These are phyloP conservation scores for Drosophila parabipectinata DNA, from an alignment of 1,140 invertebrate species.

Conservation along the genomic window DNA sequence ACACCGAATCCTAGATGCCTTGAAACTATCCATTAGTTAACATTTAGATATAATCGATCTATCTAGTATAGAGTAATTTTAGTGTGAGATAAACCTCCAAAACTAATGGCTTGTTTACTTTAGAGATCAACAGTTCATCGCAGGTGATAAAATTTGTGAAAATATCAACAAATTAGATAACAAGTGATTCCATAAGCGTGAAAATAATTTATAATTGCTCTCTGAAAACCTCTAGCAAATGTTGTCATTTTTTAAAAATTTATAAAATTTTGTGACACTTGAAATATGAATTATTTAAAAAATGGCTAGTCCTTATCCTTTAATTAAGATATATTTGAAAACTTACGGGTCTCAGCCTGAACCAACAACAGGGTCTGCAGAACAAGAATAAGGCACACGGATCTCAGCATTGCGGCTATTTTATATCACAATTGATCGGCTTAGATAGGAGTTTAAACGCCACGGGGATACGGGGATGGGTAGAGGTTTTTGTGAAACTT, in stretches of 20 bases:
- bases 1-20: neutral
- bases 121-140: slow-evolving; percentile 2
- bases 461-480: neutral
- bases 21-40: neutral
- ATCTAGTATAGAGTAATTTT: neutral
- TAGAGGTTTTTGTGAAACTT: slow-evolving; percentile 4
- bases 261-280: no score
- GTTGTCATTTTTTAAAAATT: no score
- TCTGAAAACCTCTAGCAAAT: neutral
- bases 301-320: no score
- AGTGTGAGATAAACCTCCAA: neutral
- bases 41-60: neutral
- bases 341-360: slow-evolving; percentile 65
- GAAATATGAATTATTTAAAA: no score
- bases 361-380: slow-evolving; percentile 39
- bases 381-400: slow-evolving; percentile 40
- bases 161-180: slow-evolving; percentile 5
- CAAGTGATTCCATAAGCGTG: no score
- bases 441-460: neutral
- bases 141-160: neutral
- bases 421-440: neutral
- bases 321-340: neutral
- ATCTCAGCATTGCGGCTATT: slow-evolving; percentile 53
- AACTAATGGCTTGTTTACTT: neutral
- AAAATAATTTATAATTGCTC: neutral